A percentile compares a stretch with the other conserved stretches of the same genome.
Conservation (phyloP, 2,797 vertebrate genomes). For the Salarias fasciatus region DNA sequence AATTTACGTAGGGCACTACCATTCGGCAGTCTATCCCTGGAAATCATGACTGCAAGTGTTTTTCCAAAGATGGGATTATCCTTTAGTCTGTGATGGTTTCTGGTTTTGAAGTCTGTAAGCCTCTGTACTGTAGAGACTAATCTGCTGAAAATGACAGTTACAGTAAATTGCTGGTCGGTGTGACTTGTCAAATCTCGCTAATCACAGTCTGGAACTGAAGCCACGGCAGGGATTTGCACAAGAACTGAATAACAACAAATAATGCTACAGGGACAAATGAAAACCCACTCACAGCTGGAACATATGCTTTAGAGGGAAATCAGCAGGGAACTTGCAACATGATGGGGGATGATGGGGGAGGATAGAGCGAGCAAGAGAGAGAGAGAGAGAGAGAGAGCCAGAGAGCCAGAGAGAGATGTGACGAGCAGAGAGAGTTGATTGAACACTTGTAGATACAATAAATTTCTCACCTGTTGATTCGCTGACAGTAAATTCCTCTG, state of each 20-base stretch:
- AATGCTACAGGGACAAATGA: slow-evolving; percentile 59
- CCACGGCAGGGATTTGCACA: slow-evolving; percentile 41
- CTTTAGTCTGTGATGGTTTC: slow-evolving; percentile 36
- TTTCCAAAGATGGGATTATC: slow-evolving; percentile 48
- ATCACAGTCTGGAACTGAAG: slow-evolving; percentile 57
- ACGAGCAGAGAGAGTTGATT: slow-evolving; percentile 53
- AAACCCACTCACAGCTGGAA: slow-evolving; percentile 60
- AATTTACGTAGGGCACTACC: not conserved
- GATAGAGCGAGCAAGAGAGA: too few relatives aligned
- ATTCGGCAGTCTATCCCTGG: slow-evolving; percentile 1
- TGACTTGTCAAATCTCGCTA: slow-evolving; percentile 61
- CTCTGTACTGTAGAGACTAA: slow-evolving; percentile 39
- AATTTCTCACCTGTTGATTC: slow-evolving; percentile 88
- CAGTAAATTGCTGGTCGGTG: slow-evolving; percentile 46
- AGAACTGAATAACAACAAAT: slow-evolving; percentile 61
- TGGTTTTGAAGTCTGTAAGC: slow-evolving; percentile 29
- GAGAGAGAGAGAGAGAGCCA: not conserved
- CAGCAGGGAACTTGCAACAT: slow-evolving; percentile 51
- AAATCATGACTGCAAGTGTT: slow-evolving; percentile 34
- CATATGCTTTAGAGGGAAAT: slow-evolving; percentile 51
- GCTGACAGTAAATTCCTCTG: slow-evolving; percentile 87
- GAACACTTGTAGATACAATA: slow-evolving; percentile 51
- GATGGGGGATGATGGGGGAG: slow-evolving; percentile 9
- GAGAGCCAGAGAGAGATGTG: slow-evolving; percentile 40
- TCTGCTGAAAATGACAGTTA: slow-evolving; percentile 47